Evolutionary conservation across 2,888 invertebrate genomes (phyloP), one percentile per base, ranked within the genome.

Genomic region (Hypomecis atomaria): DNA sequence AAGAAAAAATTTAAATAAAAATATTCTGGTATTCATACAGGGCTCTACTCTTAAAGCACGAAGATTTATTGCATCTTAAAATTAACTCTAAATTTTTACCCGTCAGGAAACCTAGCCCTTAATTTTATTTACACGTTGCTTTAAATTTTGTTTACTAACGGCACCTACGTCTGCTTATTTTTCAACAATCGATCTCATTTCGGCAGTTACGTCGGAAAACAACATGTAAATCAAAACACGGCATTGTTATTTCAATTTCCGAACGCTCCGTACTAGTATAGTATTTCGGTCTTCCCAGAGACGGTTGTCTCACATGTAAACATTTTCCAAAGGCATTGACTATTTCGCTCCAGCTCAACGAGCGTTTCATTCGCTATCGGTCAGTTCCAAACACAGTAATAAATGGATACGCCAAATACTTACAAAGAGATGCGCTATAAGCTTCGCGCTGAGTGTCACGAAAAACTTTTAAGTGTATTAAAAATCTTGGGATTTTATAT

Each of bases 161-260:
- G 6, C 7, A 36, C 4, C 8, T 3, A 43, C 43, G n/a, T 37
- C 13, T 11, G 34, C 4, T 34, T 54, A 42, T 54, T 43, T 43
- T 36, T 23, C 13, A 7, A n/a, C 54, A 10, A 49, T 49, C 52
- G 10, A 44, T 55, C 13, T 53, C 43, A 43, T 34, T 8, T 56
- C 55, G 11, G 43, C 23, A 23, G 55, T 44, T 34, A 23, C 37
- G 53, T 38, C 53, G n/a, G 38, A 40, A 38, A 57, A 43, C 54
- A 61, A 61, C 56, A 54, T 49, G 53, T 48, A 56, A 56, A 56
- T 56, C 55, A 45, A 56, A 56, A 56, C 55, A 56, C 11, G 55
- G 37, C 45, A 13, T 56, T 56, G 55, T 56, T 56, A 45, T 56
- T 45, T 36, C 43, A 45, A 55, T 56, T 56, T 56, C 13, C 6